phyloP scores from a whole-genome alignment of 2,888 invertebrate species.

The Eupithecia subfuscata region DNA sequence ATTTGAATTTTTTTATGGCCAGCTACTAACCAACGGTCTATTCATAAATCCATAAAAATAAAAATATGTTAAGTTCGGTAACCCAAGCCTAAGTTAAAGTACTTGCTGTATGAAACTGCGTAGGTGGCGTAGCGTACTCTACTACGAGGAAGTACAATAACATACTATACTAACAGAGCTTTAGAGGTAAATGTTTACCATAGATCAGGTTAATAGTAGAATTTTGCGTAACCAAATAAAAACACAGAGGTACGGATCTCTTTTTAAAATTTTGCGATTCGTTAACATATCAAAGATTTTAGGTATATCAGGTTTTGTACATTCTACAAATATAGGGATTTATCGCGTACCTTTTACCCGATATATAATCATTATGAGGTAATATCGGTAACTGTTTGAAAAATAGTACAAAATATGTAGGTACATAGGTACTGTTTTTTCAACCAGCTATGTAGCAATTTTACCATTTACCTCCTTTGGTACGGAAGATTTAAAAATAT shows the following conservation, averaged over 20 bases:
- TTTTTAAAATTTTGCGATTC: too few relatives aligned
- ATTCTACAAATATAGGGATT: too few relatives aligned
- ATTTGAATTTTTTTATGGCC: neutral
- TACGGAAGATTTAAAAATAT: too few relatives aligned
- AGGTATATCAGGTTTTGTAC: too few relatives aligned
- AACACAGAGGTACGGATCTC: too few relatives aligned
- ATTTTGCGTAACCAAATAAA: neutral
- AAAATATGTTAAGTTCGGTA: neutral
- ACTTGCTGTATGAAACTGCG: neutral
- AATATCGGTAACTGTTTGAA: too few relatives aligned
- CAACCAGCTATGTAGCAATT: neutral
- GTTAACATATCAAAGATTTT: too few relatives aligned
- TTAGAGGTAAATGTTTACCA: neutral
- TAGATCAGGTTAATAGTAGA: neutral
- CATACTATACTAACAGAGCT: neutral
- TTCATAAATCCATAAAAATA: neutral
- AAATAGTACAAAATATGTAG: too few relatives aligned
- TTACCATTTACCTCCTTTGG: too few relatives aligned
- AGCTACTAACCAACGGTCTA: neutral
- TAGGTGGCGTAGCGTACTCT: constrained; percentile 4
- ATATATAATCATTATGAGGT: too few relatives aligned
- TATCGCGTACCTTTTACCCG: too few relatives aligned
- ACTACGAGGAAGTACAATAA: neutral
- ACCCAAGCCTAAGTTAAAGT: neutral
- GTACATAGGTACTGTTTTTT: neutral